These are phyloP conservation scores for Andrena minutula DNA, from an alignment of 2,888 invertebrate genomes.

Conservation along the genomic window DNA sequence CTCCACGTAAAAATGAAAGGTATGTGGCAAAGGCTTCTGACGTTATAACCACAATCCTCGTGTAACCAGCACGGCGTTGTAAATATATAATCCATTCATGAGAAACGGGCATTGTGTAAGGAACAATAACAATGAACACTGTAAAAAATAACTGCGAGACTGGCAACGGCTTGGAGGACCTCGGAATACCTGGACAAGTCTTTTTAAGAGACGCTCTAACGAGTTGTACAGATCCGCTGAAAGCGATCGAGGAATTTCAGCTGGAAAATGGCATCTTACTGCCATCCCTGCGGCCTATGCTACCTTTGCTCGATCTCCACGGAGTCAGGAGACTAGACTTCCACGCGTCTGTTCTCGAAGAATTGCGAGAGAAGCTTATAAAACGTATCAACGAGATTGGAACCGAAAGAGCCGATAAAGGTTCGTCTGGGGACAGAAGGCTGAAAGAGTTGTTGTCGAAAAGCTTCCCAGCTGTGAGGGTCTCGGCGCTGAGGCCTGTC, in stretches of 20 bases:
- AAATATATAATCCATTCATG: slow-evolving; percentile 29
- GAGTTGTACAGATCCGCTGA: slow-evolving; percentile 97
- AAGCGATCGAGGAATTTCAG: slow-evolving; percentile 99
- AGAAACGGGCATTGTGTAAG: not conserved
- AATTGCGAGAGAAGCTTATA: slow-evolving; percentile 87
- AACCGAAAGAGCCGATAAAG: slow-evolving; percentile 86
- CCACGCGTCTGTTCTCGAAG: slow-evolving; percentile 96
- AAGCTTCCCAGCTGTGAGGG: slow-evolving; percentile 97
- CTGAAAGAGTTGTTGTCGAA: slow-evolving; percentile 95
- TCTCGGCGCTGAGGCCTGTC: slow-evolving; percentile 95
- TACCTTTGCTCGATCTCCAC: slow-evolving; percentile 97
- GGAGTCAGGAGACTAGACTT: slow-evolving; percentile 97
- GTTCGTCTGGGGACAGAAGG: slow-evolving; percentile 91
- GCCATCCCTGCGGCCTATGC: slow-evolving; percentile 96
- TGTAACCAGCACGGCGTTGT: not conserved
- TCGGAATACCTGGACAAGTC: slow-evolving; percentile 95
- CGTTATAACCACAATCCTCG: not conserved
- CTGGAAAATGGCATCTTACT: slow-evolving; percentile 96
- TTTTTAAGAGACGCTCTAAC: slow-evolving; percentile 95
- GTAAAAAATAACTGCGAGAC: slow-evolving; percentile 80
- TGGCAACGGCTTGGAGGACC: slow-evolving; percentile 91
- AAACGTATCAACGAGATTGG: slow-evolving; percentile 94
- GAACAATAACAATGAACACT: slow-evolving; percentile 74
- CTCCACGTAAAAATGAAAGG: slow-evolving; percentile 4
- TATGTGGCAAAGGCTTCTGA: not conserved